Evolutionary conservation across 2,113 vertebrate species (phyloP).

Genomic region (Acrocephalus arundinaceus): DNA sequence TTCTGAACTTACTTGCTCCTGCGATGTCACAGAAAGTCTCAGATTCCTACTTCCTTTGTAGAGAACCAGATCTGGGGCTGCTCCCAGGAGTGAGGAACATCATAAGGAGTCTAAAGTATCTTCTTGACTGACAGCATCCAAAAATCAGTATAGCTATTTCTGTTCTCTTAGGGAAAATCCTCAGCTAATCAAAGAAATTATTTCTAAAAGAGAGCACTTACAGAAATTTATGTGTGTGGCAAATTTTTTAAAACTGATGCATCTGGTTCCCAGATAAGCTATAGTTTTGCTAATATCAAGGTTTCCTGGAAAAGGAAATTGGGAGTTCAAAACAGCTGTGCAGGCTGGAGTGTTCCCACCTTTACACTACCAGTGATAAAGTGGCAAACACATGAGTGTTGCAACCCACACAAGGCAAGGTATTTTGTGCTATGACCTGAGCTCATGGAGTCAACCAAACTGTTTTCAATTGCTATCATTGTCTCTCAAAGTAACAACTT

Average conservation of each 20-base stretch:
- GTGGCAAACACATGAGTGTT: not conserved
- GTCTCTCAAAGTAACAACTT: not conserved
- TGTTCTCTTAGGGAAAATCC: not conserved
- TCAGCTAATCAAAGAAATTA: not conserved
- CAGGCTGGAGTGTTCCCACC: not conserved
- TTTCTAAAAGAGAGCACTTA: not conserved
- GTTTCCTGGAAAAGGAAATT: not conserved
- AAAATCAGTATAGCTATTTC: not conserved
- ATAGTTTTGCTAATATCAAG: not conserved
- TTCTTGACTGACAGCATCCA: not conserved
- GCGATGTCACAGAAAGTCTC: not conserved
- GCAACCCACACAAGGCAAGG: not conserved
- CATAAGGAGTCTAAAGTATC: not conserved
- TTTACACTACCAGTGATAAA: not conserved
- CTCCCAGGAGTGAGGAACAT: not conserved
- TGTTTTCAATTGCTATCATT: not conserved
- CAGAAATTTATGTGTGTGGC: not conserved
- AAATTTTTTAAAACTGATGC: not conserved
- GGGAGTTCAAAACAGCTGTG: not conserved
- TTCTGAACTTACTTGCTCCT: not conserved
- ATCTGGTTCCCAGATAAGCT: not conserved
- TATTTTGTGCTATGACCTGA: not conserved
- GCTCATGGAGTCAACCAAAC: not conserved
- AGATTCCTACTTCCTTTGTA: not conserved
- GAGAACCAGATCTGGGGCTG: not conserved